Base-by-base conservation (phyloP, 2,113 vertebrate genomes). In the Lampris incognitus region DNA sequence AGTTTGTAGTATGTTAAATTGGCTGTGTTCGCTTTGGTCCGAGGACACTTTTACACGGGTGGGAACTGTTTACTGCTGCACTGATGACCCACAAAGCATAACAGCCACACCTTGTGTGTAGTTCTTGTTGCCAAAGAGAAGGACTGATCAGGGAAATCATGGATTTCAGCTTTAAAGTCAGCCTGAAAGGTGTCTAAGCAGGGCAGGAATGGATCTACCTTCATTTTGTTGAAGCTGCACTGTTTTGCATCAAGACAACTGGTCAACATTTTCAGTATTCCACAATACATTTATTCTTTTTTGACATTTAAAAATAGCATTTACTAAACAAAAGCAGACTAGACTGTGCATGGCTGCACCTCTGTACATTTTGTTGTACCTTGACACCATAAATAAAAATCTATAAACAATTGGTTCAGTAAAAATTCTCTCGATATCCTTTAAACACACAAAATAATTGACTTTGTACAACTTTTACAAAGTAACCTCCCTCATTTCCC, bases 331-430 rank as follows among this genome's bases (percentile, higher is more conserved):
- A 64, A 88, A 91, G 82, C 88, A 79, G 81, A 91, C 82, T 51
- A 80, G 77, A 87, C 72, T 58, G 87, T 83, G 81, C 84, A 69
- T 41, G 58, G 79, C 77, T 73, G 88, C 86, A 90, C 81, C n/a
- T 77, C 67, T 89, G 82, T 81, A 86, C 85, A 90, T 63, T 68
- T 72, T 59, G 81, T 78, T 87, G 82, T 81, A 89, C 88, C 74
- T 38, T 58, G 48, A 92, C 82, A 91, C 77, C 84, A 89, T 89
- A 93, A 94, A 92, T 90, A 91, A 88, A 92, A 91, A 86, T 89
- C 89, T 91, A 92, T 85, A 91, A 92, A 92, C 88, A 86, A 24
- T 79, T 37, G 36, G 72, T 84, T 72, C 78, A 85, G 79, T 88
- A 88, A 87, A 91, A 90, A 87, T 74, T 76, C 64, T 52, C 55